Conservation (phyloP, 2,113 vertebrate species). For the Archilochus colubris region DNA sequence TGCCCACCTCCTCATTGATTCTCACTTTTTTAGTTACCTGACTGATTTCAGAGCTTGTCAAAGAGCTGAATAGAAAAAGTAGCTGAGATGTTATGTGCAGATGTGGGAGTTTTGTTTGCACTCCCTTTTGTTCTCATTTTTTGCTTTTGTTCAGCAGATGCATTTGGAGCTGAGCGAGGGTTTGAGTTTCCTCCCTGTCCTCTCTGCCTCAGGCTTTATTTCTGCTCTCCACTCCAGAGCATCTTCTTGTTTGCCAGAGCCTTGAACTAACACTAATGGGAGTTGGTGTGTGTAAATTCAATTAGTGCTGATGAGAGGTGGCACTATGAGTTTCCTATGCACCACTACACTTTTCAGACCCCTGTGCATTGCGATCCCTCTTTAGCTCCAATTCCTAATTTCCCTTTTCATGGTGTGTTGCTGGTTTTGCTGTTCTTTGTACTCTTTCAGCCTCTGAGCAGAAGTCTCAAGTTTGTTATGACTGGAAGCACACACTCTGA, state of each 20-base stretch:
- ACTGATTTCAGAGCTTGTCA: neutral
- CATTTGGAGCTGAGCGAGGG: neutral
- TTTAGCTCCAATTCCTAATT: conserved; percentile 2
- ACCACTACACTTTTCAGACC: neutral
- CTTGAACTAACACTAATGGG: neutral
- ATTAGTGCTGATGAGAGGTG: neutral
- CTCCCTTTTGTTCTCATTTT: neutral
- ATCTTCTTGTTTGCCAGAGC: neutral
- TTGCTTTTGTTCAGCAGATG: neutral
- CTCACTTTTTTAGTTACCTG: neutral
- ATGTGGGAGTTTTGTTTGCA: neutral
- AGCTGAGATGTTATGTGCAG: neutral
- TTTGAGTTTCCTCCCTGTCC: neutral
- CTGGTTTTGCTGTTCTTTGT: neutral
- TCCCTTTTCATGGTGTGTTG: neutral
- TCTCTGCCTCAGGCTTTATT: neutral
- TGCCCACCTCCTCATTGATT: neutral
- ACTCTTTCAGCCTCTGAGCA: neutral
- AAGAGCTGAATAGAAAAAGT: neutral
- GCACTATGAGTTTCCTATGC: neutral
- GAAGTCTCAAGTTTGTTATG: neutral
- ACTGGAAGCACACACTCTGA: neutral
- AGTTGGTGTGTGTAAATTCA: neutral
- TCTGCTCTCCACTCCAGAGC: neutral
- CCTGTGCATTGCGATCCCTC: neutral